Conservation (phyloP, 64 coral and sea anemone genomes). For the Astreopora myriophthalma region DNA sequence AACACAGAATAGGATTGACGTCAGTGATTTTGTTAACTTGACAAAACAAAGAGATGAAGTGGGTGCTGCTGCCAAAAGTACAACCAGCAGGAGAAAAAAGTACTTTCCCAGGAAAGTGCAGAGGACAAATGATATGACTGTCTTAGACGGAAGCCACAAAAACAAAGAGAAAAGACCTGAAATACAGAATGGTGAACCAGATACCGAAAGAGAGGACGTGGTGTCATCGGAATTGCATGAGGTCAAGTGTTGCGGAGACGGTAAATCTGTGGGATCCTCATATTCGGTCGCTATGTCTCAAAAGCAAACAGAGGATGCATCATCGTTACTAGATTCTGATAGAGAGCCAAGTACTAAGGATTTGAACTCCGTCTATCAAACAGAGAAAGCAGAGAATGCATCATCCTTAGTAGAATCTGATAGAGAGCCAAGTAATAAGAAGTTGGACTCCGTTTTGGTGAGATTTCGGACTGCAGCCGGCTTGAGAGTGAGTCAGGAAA, state of each 20-base stretch:
- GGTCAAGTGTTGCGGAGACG: background rate
- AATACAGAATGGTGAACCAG: background rate
- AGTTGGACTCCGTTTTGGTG: background rate
- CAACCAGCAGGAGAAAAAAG: slow-evolving; percentile 12
- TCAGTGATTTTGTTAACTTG: background rate
- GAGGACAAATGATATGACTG: background rate
- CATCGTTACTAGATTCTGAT: background rate
- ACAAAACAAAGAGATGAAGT: background rate
- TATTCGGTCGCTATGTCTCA: background rate
- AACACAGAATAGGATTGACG: background rate
- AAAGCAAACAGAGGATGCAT: background rate
- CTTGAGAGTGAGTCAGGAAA: background rate
- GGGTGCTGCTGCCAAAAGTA: background rate
- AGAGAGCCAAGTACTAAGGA: background rate
- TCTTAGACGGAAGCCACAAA: background rate
- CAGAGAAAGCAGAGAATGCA: background rate
- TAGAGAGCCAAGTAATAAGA: background rate
- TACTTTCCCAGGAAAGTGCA: slow-evolving; percentile 2
- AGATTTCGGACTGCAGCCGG: too few species aligned
- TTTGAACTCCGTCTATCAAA: too few species aligned
- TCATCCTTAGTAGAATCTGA: background rate
- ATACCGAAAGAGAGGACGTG: too few species aligned
- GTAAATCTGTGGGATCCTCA: background rate
- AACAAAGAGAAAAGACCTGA: background rate
- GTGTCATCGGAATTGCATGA: background rate